Evolutionary conservation across 2,113 vertebrate species (phyloP), one percentile per base, ranked within the genome.

Genomic region (Rhynchomys soricoides): DNA sequence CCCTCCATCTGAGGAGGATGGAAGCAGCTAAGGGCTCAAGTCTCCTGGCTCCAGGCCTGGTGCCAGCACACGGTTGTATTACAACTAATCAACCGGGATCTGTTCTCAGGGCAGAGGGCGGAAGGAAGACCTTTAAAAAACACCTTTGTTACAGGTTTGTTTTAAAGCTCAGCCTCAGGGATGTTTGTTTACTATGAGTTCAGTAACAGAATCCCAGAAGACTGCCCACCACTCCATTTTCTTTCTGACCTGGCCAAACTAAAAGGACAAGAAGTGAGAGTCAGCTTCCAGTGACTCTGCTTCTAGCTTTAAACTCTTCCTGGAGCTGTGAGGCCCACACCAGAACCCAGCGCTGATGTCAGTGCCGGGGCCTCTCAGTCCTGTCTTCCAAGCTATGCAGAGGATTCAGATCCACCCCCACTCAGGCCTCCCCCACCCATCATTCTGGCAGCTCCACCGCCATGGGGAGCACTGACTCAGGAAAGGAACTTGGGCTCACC

Each of bases 71-170:
- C 45, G 55, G 92, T 10, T 70, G 26, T 12, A 9, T 87, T 55
- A 74, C 48, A 1, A 40, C 73, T 19, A 68, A 92, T 75, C 34
- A 29, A 37, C n/a, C 22, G 68, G 64, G 92, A 83, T 94, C 92
- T 68, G 87, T 89, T 92, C 90, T 93, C 81, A 77, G 0, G 89
- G 50, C 29, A 24, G n/a, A 19, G 22, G 59, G 81, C 0, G 1
- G 88, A 90, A 95, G 95, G 81, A 64, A 85, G 57, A 59, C 81
- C 24, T 92, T 90, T 55, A 73, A 89, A 96, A 96, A 82, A 66
- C 13, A 92, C 77, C 93, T 95, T 90, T 95, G 93, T 94, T 52
- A 40, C 19, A 31, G 86, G 57, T 50, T 73, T 79, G 86, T 52
- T 94, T 24, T 73, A 92, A 95, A 78, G 62, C 77, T 52, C 29